These are phyloP conservation scores for Lepidocyrtinus sp. DNA, from an alignment of 2,888 invertebrate species.

Conservation along the genomic window DNA sequence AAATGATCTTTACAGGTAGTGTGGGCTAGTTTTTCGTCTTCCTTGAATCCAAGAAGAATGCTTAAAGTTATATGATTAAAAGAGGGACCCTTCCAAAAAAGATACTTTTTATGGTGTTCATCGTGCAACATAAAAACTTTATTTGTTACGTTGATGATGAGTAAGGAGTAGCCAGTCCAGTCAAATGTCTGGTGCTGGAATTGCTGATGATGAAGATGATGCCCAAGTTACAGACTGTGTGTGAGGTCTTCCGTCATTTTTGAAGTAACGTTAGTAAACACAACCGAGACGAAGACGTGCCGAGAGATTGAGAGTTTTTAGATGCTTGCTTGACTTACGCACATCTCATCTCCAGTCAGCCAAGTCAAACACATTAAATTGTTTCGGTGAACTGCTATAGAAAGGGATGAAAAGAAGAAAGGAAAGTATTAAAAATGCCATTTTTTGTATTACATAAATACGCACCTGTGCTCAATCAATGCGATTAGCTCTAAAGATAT, in stretches of 20 bases:
- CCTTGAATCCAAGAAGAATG: background rate
- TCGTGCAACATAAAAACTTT: slow-evolving; percentile 7
- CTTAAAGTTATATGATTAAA: background rate
- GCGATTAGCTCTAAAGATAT: too few relatives aligned
- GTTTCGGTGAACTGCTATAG: too few relatives aligned
- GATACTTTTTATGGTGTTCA: slow-evolving; percentile 10
- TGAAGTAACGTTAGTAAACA: background rate
- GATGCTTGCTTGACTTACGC: too few relatives aligned
- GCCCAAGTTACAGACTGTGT: background rate
- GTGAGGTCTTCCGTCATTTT: background rate
- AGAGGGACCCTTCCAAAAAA: slow-evolving; percentile 23
- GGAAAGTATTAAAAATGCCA: too few relatives aligned
- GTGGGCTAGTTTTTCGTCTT: background rate
- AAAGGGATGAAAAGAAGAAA: too few relatives aligned
- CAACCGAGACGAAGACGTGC: background rate
- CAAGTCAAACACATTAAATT: too few relatives aligned
- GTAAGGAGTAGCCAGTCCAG: background rate
- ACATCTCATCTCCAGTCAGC: too few relatives aligned
- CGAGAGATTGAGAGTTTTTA: too few relatives aligned
- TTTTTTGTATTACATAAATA: too few relatives aligned
- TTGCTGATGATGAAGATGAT: background rate
- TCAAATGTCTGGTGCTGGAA: background rate
- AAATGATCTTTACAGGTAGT: background rate
- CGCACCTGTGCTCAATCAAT: too few relatives aligned
- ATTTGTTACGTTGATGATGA: background rate